Evolutionary conservation across 2,113 vertebrate species (phyloP), one percentile per base, ranked within the genome.

Genomic region (Origma solitaria): DNA sequence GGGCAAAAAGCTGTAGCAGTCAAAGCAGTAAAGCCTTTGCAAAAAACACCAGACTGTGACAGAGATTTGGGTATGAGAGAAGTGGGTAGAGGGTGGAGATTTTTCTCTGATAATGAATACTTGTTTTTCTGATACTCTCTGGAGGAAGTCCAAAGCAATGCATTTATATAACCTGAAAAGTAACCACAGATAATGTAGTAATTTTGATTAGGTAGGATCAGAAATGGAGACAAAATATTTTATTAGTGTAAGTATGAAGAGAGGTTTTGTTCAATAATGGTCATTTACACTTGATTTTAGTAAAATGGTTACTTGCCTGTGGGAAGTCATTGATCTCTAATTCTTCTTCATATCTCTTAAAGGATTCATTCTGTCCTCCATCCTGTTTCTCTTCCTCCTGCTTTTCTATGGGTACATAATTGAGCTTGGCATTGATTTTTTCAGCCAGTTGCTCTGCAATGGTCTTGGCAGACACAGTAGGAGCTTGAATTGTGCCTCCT

Each of bases 241-340:
- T 49, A 77, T 0, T 71, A n/a, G 18, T 62, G 9, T 37, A 37
- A 73, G 28, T 22, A 51, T 10, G 30, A 73, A 66, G 31, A 70
- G 6, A 86, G 11, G 22, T 20, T 71, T 56, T 83, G 42, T 73
- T 93, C 49, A 85, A 37, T 35, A 65, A 51, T 1, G 4, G 23
- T 9, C 17, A 66, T 53, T 95, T 64, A 71, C 62, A 69, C 37
- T 24, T 33, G 27, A 68, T 44, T 37, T 68, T 1, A 92, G 64
- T 54, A 31, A 94, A 92, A 92, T 10, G 53, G 65, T 56, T 54
- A 90, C 98, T 97, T 96, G 98, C 99, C 99, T 99, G 99, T 84
- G 99, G 99, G 96, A 99, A 99, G 97, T 99, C 99, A 93, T 99
- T 99, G 97, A 99, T 99, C 97, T 99, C 99, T 75, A 99, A 96